Evolutionary conservation across 1,140 invertebrate genomes (phyloP).

Genomic region (Pseudomyrmex flavicornis): DNA sequence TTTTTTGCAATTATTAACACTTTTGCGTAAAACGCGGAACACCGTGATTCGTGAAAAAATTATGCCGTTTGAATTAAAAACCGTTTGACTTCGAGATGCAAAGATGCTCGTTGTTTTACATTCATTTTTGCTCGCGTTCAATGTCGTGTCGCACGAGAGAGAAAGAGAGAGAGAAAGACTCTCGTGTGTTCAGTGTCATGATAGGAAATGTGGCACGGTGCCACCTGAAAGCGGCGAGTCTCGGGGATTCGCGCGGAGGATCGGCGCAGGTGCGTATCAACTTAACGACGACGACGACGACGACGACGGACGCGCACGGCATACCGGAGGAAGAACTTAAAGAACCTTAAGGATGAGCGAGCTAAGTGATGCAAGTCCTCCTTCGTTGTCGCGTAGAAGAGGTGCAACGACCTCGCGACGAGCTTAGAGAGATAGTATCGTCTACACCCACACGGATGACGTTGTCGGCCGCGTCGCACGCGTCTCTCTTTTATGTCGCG

Average conservation of each 20-base stretch:
- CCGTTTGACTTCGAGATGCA: no score
- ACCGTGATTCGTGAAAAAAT: no score
- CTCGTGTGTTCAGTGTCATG: conserved; percentile 12
- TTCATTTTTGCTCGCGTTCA: neutral
- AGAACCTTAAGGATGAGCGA: conserved; percentile 59
- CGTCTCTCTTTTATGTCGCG: conserved; percentile 63
- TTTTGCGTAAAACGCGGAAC: no score
- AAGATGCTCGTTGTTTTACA: no score
- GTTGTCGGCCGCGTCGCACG: conserved; percentile 8
- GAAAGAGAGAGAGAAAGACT: neutral
- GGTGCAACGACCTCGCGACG: conserved; percentile 69
- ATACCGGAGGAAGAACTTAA: conserved; percentile 64
- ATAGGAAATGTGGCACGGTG: conserved; percentile 27
- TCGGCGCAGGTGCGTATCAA: conserved; percentile 59
- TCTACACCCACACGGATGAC: conserved; percentile 66
- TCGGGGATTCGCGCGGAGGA: conserved; percentile 13
- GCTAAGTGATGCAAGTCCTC: conserved; percentile 60
- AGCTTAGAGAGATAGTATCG: conserved; percentile 71
- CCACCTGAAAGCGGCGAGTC: conserved; percentile 33
- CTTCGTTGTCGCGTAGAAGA: conserved; percentile 35
- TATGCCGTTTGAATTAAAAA: no score
- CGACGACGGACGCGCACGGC: conserved; percentile 51
- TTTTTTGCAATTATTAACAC: no score
- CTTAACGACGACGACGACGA: conserved; percentile 57
- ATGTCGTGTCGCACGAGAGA: neutral